Base-by-base conservation (phyloP, 2,797 vertebrate genomes). In the Oryzias sinensis region DNA sequence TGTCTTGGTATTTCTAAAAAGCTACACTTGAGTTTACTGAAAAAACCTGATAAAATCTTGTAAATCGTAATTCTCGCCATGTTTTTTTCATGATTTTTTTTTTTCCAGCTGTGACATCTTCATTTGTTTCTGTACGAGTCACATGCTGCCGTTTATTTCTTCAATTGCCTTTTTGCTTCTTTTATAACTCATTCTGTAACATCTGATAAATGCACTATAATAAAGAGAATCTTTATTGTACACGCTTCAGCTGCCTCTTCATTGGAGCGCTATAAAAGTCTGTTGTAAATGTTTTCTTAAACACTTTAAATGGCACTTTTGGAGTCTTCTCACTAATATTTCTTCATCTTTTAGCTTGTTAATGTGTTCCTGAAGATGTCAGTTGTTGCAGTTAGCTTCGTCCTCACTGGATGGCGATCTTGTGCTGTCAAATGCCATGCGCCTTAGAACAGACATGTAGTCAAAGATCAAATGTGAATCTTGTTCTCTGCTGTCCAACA, bases 151-250 rank as follows among this genome's bases (percentile, higher is more conserved):
- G 84, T 82, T 70, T 85, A 68, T 84, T 83, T 85, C 68, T 76
- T 70, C 83, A 75, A 78, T 43, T 43, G 47, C 45, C 42, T 64
- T 73, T 79, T 85, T 77, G 55, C 57, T 71, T 77, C 82, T 86
- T 81, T 77, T 55, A 56, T 22, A 50, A 33, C 81, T 82, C 85
- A 86, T 91, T 85, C 88, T 90, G 85, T 92, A 90, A 89, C 84
- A 87, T 89, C 87, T 90, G 87, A 91, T 82, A 90, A 91, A 92
- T 92, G 88, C 89, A 90, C 89, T 91, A 91, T 90, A 92, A 89
- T 92, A 93, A 93, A 93, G 86, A 92, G 77, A 89, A 89, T 91
- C 82, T 92, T 87, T 92, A 92, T 90, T 91, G 81, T 80, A 80
- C 57, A 51, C 20, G 24, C 42, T 52, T 25, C 45, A 29, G 16